Conservation (phyloP, 2,888 invertebrate species). For the Drosophila longiperda region DNA sequence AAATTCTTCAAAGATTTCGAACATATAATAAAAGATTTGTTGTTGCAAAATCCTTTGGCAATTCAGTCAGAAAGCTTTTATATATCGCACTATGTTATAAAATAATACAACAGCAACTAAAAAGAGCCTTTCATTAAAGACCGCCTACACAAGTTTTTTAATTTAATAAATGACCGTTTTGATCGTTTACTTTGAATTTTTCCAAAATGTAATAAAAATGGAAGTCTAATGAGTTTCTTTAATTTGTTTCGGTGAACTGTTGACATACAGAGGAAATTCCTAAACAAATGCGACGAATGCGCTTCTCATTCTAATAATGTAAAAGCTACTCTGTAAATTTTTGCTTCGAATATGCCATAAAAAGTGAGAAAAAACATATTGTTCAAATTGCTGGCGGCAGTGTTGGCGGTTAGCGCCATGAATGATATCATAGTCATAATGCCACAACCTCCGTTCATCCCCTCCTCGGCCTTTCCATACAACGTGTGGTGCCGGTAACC, state of each 20-base stretch:
- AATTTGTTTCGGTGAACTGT: conserved; percentile 2
- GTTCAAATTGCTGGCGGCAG: conserved; percentile 55
- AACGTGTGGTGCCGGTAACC: conserved; percentile 49
- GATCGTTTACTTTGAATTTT: neutral
- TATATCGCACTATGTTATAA: neutral
- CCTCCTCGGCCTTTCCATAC: neutral
- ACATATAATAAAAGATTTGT: neutral
- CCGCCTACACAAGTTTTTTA: neutral
- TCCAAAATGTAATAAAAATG: neutral
- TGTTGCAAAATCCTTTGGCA: neutral
- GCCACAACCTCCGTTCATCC: conserved; percentile 26
- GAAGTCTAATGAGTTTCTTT: neutral
- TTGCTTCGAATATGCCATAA: conserved; percentile 44
- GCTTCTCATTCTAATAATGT: conserved; percentile 33
- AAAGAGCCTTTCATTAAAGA: neutral
- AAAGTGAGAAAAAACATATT: conserved; percentile 43
- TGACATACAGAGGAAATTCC: conserved; percentile 11
- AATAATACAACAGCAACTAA: neutral
- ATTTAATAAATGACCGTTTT: neutral
- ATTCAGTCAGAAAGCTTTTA: too few species aligned
- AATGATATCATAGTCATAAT: conserved; percentile 72
- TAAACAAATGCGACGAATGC: conserved; percentile 8
- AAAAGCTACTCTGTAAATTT: conserved; percentile 50
- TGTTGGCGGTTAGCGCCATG: conserved; percentile 55
- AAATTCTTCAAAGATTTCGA: neutral